phyloP scores from a whole-genome alignment of 2,797 vertebrate genomes.

The Ceryle rudis region DNA sequence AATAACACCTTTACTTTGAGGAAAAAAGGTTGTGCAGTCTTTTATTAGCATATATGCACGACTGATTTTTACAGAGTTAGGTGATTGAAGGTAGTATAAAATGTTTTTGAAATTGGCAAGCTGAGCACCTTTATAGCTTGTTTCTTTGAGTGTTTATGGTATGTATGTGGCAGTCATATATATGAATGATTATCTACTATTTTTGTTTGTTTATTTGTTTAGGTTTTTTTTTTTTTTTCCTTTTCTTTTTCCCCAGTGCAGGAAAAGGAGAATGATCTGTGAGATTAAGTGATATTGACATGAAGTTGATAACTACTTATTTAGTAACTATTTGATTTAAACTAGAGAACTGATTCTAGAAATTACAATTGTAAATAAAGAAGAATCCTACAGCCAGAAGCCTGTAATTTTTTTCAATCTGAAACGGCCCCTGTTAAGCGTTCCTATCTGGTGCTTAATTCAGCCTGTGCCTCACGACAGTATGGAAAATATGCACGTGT shows the following conservation, averaged over 20 bases:
- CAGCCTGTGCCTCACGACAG: neutral
- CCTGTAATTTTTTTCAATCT: neutral
- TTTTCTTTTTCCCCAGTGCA: neutral
- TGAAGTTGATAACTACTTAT: neutral
- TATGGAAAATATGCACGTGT: rapidly evolving
- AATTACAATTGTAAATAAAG: neutral
- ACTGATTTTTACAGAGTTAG: neutral
- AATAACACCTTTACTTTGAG: neutral
- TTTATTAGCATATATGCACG: neutral
- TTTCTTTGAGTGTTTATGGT: neutral
- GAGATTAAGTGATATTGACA: neutral
- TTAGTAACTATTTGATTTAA: neutral
- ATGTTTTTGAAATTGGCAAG: neutral
- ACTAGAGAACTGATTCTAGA: neutral
- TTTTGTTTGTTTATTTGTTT: neutral
- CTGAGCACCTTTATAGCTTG: neutral
- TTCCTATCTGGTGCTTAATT: neutral
- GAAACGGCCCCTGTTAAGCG: neutral
- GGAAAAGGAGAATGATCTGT: neutral
- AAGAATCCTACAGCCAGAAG: neutral
- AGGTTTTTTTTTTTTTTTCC: neutral
- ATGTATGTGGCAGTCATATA: neutral
- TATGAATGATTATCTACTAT: neutral
- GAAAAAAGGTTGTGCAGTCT: neutral
- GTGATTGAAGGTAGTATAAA: neutral